Percentiles rank a stretch among this genome's conserved stretches.
Evolutionary conservation across 2,113 vertebrate genomes (phyloP).

Genomic region (Terrapene triunguis): DNA sequence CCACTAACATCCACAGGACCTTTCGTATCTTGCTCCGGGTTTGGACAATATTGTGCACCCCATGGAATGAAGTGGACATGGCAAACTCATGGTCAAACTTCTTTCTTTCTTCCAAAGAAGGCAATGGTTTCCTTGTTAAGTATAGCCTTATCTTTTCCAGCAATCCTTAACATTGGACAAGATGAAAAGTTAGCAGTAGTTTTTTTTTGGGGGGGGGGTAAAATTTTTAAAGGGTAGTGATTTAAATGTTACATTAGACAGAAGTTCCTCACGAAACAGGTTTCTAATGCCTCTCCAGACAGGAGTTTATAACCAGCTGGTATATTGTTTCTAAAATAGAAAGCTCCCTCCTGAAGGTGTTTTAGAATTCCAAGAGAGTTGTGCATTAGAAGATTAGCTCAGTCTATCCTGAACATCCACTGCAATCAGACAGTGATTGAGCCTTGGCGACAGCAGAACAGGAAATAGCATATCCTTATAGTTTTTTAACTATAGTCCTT

Average conservation of each 20-base stretch:
- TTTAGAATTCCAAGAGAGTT: background rate
- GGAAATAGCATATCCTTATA: background rate
- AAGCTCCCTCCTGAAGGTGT: background rate
- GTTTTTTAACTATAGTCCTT: background rate
- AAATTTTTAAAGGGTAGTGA: background rate
- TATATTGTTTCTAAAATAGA: background rate
- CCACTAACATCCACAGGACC: slow-evolving; percentile 73
- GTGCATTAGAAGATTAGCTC: background rate
- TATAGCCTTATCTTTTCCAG: slow-evolving; percentile 68
- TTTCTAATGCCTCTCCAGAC: background rate
- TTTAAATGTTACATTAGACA: background rate
- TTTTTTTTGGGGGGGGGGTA: background rate
- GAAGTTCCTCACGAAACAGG: background rate
- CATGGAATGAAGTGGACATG: slow-evolving; percentile 80
- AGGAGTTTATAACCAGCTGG: background rate
- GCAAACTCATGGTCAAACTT: slow-evolving; percentile 77
- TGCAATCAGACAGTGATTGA: background rate
- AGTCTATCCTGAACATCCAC: background rate
- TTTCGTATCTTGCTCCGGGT: slow-evolving; percentile 64
- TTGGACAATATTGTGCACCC: slow-evolving; percentile 75
- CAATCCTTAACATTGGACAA: slow-evolving; percentile 64
- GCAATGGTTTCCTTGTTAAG: slow-evolving; percentile 68
- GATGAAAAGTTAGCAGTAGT: background rate
- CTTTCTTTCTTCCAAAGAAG: slow-evolving; percentile 62
- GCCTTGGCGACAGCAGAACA: background rate